Evolutionary conservation across 2,797 vertebrate species (phyloP), one percentile per base, ranked within the genome.

Genomic region (Nyctalus aviator): DNA sequence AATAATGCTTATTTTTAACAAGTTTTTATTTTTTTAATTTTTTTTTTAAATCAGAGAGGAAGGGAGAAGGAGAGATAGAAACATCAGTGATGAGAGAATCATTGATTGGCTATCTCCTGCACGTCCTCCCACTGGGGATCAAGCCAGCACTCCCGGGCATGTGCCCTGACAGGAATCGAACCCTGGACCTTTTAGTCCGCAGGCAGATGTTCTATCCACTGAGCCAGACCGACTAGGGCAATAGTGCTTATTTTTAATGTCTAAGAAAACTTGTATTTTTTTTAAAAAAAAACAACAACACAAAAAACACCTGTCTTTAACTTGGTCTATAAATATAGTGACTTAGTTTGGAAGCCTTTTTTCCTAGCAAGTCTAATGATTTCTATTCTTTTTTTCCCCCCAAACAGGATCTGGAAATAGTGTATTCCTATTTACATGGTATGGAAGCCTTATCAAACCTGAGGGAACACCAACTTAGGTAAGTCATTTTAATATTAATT

Each of bases 381-480:
- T 59, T 95, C 90, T 94, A 0, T 94, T 91, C 94, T 48, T 84
- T 89, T 44, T 84, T 89, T 97, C 27, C 25, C 95, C 55, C 98
- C 97, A 62, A 89, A 88, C 98, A 99, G 99, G 99, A 99, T 97
- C 98, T 99, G 98, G 99, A 99, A 98, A 99, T 99, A 10, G 99
- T 99, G 23, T 99, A 99, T 98, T 99, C 99, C 0, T 99, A 99
- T 97, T 98, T 99, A 87, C 99, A 99, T 68, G 99, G 99, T 59
- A 99, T 99, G 99, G 99, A 99, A 98, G 99, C 99, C 35, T 97
- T 99, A 96, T 99, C 99, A 93, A 99, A 99, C 98, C 98, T 99
- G 90, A 98, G 99, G 68, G 99, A 99, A 84, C 99, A 99, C 97
- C 99, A 99, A 96, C 98, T 99, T 84, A 99, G 99, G 99, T 99